These are phyloP conservation scores for Scomber japonicus DNA, from an alignment of 2,113 vertebrate species.

Conservation along the genomic window DNA sequence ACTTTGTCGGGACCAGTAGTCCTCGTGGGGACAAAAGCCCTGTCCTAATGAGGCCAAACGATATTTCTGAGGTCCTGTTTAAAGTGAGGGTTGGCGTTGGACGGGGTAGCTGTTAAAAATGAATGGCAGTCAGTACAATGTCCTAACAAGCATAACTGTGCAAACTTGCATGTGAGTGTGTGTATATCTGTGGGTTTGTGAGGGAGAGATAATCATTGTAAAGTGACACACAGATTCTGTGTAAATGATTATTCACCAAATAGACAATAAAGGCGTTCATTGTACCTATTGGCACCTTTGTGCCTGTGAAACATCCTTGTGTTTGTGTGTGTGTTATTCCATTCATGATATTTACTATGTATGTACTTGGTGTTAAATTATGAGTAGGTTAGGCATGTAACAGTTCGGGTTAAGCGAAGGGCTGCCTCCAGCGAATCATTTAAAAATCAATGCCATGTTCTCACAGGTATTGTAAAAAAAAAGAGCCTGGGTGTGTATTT, in stretches of 20 bases:
- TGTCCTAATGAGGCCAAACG: too few species aligned
- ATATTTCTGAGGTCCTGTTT: too few species aligned
- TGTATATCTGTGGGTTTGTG: background rate
- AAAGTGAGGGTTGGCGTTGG: too few species aligned
- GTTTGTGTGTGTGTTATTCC: background rate
- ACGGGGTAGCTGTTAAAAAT: too few species aligned
- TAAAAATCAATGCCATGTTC: background rate
- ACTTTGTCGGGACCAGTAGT: too few species aligned
- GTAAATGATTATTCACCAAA: conserved; percentile 26
- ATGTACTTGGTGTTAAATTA: background rate
- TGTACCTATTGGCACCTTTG: background rate
- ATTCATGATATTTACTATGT: too few species aligned
- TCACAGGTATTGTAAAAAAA: background rate
- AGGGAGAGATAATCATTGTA: conserved; percentile 27
- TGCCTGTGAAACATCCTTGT: background rate
- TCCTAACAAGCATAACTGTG: too few species aligned
- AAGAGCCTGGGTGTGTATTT: too few species aligned
- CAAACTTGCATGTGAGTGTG: background rate
- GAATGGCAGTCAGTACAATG: too few species aligned
- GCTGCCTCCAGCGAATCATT: background rate
- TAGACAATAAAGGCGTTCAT: conserved; percentile 38
- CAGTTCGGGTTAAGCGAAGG: too few species aligned
- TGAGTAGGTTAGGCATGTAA: background rate
- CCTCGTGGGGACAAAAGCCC: too few species aligned
- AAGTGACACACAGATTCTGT: background rate